These are phyloP conservation scores for Martes martes DNA, from an alignment of 2,113 vertebrate genomes.

Conservation along the genomic window DNA sequence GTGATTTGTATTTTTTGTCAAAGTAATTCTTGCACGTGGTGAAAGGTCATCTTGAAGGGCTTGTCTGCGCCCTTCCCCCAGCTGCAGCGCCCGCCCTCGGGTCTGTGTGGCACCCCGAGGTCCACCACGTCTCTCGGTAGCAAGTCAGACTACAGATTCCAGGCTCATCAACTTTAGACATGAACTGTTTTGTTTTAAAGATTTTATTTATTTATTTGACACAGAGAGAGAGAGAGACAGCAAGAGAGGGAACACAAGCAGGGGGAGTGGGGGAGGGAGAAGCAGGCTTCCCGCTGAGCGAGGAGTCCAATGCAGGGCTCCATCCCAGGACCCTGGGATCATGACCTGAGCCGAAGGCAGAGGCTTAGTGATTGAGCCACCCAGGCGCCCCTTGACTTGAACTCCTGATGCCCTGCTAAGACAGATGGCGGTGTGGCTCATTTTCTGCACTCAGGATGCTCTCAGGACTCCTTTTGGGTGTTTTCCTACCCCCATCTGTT, in stretches of 20 bases:
- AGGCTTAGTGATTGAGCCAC: too few relatives aligned
- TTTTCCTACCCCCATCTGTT: background rate
- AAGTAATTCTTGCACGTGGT: background rate
- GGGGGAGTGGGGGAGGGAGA: too few relatives aligned
- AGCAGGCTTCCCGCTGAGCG: too few relatives aligned
- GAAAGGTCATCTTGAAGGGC: background rate
- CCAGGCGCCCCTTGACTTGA: too few relatives aligned
- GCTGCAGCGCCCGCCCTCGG: background rate
- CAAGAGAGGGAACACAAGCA: too few relatives aligned
- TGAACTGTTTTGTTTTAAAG: background rate
- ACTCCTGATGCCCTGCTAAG: background rate
- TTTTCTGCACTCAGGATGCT: background rate
- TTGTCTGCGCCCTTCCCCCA: fast-evolving
- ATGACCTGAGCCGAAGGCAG: background rate
- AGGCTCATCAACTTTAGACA: background rate
- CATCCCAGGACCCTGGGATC: too few relatives aligned
- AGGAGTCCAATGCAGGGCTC: too few relatives aligned
- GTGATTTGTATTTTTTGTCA: background rate
- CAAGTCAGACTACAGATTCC: too few relatives aligned
- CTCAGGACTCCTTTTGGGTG: background rate
- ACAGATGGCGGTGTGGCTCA: background rate
- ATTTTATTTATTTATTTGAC: too few relatives aligned
- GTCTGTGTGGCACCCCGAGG: too few relatives aligned
- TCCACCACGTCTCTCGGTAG: too few relatives aligned
- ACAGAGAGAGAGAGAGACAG: too few relatives aligned